Evolutionary conservation across 2,113 vertebrate species (phyloP).

Genomic region (Megalops atlanticus): DNA sequence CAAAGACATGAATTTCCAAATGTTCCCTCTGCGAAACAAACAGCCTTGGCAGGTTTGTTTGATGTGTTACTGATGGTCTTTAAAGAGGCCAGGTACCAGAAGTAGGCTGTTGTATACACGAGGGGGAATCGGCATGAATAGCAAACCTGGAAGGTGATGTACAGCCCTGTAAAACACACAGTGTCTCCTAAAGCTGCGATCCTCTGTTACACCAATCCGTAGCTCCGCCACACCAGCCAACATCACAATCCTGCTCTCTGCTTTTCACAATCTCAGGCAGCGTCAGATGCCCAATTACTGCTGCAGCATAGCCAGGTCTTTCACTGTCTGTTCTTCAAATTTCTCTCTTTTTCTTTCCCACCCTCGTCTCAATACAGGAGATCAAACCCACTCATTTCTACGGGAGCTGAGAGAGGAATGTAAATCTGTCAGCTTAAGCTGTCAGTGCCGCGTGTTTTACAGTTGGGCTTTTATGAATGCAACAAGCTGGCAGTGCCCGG

Average conservation of each 20-base stretch:
- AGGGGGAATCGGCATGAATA: slow-evolving; percentile 14
- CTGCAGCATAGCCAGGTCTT: background rate
- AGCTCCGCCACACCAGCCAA: background rate
- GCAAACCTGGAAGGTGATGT: background rate
- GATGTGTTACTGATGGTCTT: slow-evolving; percentile 19
- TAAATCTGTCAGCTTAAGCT: slow-evolving; percentile 22
- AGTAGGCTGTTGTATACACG: slow-evolving; percentile 21
- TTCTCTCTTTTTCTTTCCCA: background rate
- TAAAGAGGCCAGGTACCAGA: slow-evolving; percentile 15
- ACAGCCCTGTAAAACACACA: too few species aligned
- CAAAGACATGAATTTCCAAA: slow-evolving; percentile 8
- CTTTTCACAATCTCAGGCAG: background rate
- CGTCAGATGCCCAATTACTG: slow-evolving; percentile 18
- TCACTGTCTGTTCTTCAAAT: background rate
- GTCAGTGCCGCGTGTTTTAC: slow-evolving; percentile 18
- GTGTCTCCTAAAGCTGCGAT: too few species aligned
- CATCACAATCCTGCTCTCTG: slow-evolving; percentile 2
- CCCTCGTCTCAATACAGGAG: slow-evolving; percentile 6
- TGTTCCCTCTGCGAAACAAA: slow-evolving; percentile 3
- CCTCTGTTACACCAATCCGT: too few species aligned
- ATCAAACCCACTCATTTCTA: slow-evolving; percentile 27
- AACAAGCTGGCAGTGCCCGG: background rate
- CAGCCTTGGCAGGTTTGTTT: slow-evolving; percentile 6
- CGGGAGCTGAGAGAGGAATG: background rate
- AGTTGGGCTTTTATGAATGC: background rate